Percentiles rank a stretch among this genome's conserved stretches.
Conservation (phyloP, 2,797 vertebrate species). For the Pangasius djambal region DNA sequence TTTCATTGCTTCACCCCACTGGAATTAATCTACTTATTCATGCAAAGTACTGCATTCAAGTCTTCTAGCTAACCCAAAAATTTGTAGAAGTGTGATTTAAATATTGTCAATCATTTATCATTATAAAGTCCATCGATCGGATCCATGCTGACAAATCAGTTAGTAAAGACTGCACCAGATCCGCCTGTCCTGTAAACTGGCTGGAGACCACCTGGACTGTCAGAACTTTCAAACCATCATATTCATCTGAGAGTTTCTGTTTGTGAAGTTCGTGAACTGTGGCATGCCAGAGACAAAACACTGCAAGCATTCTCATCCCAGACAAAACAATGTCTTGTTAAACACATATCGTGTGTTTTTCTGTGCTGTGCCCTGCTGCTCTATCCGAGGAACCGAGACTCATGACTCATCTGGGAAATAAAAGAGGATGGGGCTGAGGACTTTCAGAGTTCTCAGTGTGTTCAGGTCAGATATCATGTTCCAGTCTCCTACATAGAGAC, state of each 20-base stretch:
- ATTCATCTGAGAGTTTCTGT: background rate
- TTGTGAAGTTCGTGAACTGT: background rate
- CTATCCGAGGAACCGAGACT: background rate
- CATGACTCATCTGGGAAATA: background rate
- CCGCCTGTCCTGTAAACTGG: background rate
- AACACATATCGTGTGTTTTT: background rate
- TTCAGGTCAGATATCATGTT: background rate
- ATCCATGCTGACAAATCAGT: background rate
- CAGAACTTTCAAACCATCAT: background rate
- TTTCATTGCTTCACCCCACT: background rate
- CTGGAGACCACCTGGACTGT: background rate
- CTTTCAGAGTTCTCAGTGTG: background rate
- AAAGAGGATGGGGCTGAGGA: background rate
- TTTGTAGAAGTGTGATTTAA: background rate
- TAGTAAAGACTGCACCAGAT: background rate
- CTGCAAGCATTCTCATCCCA: background rate
- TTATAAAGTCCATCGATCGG: background rate
- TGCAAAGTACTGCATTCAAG: background rate
- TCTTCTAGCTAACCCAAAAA: background rate
- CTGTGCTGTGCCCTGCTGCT: background rate
- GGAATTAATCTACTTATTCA: background rate
- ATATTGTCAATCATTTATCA: background rate
- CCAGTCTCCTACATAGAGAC: background rate
- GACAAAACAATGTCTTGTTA: background rate
- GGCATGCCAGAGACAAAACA: background rate